Conservation (phyloP, 2,888 invertebrate genomes). For the Notocelia uddmanniana region DNA sequence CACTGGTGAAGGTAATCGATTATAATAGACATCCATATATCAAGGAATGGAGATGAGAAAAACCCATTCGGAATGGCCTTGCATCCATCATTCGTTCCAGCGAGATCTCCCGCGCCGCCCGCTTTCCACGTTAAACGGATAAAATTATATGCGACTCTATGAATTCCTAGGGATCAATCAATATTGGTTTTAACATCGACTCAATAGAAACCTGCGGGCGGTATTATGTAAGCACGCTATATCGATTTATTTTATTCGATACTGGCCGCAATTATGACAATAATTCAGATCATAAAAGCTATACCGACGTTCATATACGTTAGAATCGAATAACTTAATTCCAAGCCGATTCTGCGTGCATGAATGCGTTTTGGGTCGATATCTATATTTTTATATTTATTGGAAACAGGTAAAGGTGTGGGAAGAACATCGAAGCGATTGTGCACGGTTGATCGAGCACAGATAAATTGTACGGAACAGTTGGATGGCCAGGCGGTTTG, state of each 20-base stretch:
- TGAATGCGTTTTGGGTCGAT: constrained; percentile 66
- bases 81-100: constrained; percentile 63
- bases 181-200: constrained; percentile 64
- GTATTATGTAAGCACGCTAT: constrained; percentile 79
- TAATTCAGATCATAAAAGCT: constrained; percentile 80
- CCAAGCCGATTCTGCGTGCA: constrained; percentile 67
- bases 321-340: constrained; percentile 80
- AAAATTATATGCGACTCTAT: constrained; percentile 56
- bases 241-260: constrained; percentile 83
- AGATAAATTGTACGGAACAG: constrained; percentile 68
- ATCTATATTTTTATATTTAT: constrained; percentile 55
- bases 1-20: constrained; percentile 59
- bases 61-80: constrained; percentile 66
- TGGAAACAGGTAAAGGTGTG: constrained; percentile 72
- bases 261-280: constrained; percentile 82
- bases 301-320: constrained; percentile 77
- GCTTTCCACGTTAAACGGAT: constrained; percentile 50
- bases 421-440: constrained; percentile 70
- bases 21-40: constrained; percentile 65
- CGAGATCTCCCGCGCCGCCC: constrained; percentile 55
- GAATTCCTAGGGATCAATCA: constrained; percentile 63
- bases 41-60: constrained; percentile 64
- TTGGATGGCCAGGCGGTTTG: constrained; percentile 50
- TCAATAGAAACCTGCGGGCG: constrained; percentile 75
- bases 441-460: constrained; percentile 64